phyloP scores from a whole-genome alignment of 2,888 invertebrate genomes.

The Netelia melanura region DNA sequence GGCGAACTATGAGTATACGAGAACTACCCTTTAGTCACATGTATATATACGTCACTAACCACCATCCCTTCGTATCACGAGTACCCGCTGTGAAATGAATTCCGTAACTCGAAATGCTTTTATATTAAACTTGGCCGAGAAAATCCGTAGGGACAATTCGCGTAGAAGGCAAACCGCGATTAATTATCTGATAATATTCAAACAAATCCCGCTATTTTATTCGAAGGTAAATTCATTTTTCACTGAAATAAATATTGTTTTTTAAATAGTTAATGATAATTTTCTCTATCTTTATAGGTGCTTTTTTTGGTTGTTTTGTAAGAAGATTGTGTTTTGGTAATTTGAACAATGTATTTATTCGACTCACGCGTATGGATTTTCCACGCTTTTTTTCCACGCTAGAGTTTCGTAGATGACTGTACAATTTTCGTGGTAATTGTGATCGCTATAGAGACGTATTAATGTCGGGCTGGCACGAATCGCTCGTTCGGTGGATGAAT shows the following conservation, averaged over 20 bases:
- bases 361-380: neutral
- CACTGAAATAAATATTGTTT: neutral
- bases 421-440: neutral
- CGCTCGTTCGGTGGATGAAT: neutral
- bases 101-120: slow-evolving; percentile 14
- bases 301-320: neutral
- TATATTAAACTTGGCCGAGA: neutral
- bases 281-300: neutral
- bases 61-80: neutral
- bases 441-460: neutral
- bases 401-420: neutral
- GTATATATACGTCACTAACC: neutral
- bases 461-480: neutral
- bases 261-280: neutral
- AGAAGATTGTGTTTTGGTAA: neutral
- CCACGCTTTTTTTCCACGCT: neutral
- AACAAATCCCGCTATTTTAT: neutral
- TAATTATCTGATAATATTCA: neutral
- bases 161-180: neutral
- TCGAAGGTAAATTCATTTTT: neutral
- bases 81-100: slow-evolving; percentile 12
- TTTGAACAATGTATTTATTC: neutral
- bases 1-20: slow-evolving; percentile 47
- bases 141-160: neutral
- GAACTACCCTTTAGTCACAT: neutral